Evolutionary conservation across 2,797 vertebrate species (phyloP), one percentile per base, ranked within the genome.

Genomic region (Oreochromis mossambicus): DNA sequence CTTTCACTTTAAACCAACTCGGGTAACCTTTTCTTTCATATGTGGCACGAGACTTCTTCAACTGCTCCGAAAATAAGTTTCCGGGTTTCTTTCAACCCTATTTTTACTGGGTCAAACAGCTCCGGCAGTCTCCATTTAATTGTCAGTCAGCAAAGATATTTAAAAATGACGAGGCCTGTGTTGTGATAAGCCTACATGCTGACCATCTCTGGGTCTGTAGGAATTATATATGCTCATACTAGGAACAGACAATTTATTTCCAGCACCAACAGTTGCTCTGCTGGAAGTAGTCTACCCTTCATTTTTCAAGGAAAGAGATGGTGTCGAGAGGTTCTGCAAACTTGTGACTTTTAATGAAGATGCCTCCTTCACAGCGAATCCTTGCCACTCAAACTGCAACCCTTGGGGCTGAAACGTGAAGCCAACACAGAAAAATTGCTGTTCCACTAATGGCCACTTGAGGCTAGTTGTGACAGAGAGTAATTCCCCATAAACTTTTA

Each of bases 11-110:
- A 82, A 83, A 80, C 56, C 38, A n/a, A 43, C 4, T 63, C 19
- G 77, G 48, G 73, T 66, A 78, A 88, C 82, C 70, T 87, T 46
- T 84, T 79, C 77, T 88, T 88, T 82, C 2, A 77, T 83, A 77
- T 34, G 29, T 29, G 52, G 43, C 56, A 79, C 51, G 17, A 58
- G 43, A 50, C 70, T 48, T 55, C 52, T 55, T 66, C n/a, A 55
- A 9, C 66, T 34, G 4, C 51, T 61, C 81, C 76, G 34, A 86
- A 76, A 78, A 78, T 29, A 78, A 56, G 24, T 78, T 78, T 58
- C 19, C 5, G 52, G 52, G 9, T 38, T 78, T 78, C 36, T 75
- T 50, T 75, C 43, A 50, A 50, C 70, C 70, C 26, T 75, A n/a
- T 50, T 78, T 77, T 77, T 77, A 54, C 19, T 8, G n/a, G 63